Evolutionary conservation across 2,888 invertebrate species (phyloP), one percentile per base, ranked within the genome.

Genomic region (Drosophila dives): DNA sequence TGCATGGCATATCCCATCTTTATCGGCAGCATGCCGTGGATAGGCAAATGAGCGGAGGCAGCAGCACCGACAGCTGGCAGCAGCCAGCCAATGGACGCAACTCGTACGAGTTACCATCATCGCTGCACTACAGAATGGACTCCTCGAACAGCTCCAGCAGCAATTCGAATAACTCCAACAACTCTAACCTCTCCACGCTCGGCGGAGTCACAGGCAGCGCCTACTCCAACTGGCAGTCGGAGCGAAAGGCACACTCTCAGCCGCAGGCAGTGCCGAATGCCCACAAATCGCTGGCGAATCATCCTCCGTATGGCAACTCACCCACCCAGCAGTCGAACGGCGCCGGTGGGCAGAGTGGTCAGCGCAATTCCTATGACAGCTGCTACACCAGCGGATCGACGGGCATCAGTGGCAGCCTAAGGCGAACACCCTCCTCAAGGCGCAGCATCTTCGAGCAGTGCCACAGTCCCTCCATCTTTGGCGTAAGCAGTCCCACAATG

Each of bases 1-100:
- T 93, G 93, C 93, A 93, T 66, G 93, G 93, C 69, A 93, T 93
- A 72, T 92, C 93, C 26, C 93, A 93, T 88, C 91, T 93, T 53
- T 93, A 93, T 86, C 92, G 93, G 55, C 93, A 93, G 77, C 93
- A 93, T 77, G 93, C 93, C 74, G 86, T 93, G 59, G 93, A 93
- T 68, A 93, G 93, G 76, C 94, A 94, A 64, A 91, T 94, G 26
- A 94, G 94, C 72, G 62, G 56, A 58, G 61, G 72, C 56, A 56
- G 66, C 74, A 77, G 75, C 75, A 60, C 42, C 45, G 85, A 85
- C 40, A 80, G 80, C 67, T 84, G 80, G 87, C 64, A 80, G 61
- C 70, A 81, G 58, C 64, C 76, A 74, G 65, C 64, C 75, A 78
- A 72, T 50, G 81, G 81, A 38, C 70, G 76, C 11, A 91, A 71